Conservation (phyloP, 2,113 vertebrate species). For the Nibea coibor region DNA sequence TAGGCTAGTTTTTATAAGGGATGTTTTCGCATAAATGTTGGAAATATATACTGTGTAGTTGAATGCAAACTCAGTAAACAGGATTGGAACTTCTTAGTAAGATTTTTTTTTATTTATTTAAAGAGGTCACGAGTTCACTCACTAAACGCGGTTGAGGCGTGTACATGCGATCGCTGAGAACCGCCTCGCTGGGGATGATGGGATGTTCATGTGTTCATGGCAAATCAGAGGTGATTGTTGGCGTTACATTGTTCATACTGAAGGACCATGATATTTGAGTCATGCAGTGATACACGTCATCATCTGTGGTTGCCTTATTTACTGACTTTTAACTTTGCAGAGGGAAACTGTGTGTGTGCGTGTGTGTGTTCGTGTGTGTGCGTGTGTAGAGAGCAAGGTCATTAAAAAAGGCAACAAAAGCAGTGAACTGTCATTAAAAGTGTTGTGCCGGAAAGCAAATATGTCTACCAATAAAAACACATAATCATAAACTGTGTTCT, state of each 20-base stretch:
- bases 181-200: neutral
- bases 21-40: conserved; percentile 49
- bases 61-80: conserved; percentile 55
- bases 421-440: conserved; percentile 19
- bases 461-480: conserved; percentile 69
- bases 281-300: conserved; percentile 14
- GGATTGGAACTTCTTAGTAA: conserved; percentile 22
- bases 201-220: conserved; percentile 20
- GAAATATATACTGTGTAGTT: conserved; percentile 48
- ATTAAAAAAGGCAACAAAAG: conserved; percentile 42
- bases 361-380: conserved; percentile 19
- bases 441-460: conserved; percentile 59
- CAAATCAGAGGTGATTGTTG: conserved; percentile 14
- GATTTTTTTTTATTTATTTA: conserved; percentile 32
- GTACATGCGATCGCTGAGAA: conserved; percentile 7
- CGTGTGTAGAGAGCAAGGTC: conserved; percentile 29
- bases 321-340: conserved; percentile 39
- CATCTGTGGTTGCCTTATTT: conserved; percentile 49
- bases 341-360: conserved; percentile 9
- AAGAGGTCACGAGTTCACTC: neutral
- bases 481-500: conserved; percentile 14
- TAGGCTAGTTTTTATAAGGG: conserved; percentile 68
- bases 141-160: conserved; percentile 4
- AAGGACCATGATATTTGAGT: conserved; percentile 8
- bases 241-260: conserved; percentile 12